phyloP scores from a whole-genome alignment of 2,113 vertebrate genomes.

The Pteropus alecto region DNA sequence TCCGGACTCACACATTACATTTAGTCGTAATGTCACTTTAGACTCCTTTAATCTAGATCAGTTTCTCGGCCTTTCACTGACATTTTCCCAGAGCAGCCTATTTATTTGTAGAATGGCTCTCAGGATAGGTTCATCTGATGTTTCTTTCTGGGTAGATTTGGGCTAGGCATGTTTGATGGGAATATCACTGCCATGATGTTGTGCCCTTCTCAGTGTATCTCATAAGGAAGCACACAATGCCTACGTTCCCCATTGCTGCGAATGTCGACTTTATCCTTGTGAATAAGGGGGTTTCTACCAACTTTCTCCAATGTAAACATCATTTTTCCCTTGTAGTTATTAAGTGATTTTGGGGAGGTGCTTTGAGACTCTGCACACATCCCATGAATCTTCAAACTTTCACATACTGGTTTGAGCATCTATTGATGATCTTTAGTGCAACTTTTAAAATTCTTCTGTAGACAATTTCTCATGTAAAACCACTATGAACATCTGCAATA shows the following conservation, averaged over 20 bases:
- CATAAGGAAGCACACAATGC: accelerated
- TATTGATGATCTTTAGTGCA: no score
- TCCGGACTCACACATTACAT: background rate
- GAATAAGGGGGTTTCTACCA: background rate
- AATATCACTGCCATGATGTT: no score
- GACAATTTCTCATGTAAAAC: background rate
- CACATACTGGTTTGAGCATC: background rate
- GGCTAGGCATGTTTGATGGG: background rate
- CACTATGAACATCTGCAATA: background rate
- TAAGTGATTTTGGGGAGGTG: background rate
- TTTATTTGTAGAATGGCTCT: background rate
- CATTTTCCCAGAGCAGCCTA: background rate
- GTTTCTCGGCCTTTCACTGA: background rate
- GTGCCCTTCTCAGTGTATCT: no score
- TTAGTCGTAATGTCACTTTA: background rate
- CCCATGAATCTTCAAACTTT: background rate
- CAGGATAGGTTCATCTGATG: background rate
- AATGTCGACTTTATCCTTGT: background rate
- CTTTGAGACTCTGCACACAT: background rate
- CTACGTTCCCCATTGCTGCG: no score
- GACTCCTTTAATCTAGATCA: background rate
- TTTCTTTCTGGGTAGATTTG: background rate
- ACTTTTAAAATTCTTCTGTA: background rate
- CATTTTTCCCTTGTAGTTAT: background rate
- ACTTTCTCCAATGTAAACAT: background rate